Base-by-base conservation (phyloP, 1,140 invertebrate genomes). In the Drosophila varians region DNA sequence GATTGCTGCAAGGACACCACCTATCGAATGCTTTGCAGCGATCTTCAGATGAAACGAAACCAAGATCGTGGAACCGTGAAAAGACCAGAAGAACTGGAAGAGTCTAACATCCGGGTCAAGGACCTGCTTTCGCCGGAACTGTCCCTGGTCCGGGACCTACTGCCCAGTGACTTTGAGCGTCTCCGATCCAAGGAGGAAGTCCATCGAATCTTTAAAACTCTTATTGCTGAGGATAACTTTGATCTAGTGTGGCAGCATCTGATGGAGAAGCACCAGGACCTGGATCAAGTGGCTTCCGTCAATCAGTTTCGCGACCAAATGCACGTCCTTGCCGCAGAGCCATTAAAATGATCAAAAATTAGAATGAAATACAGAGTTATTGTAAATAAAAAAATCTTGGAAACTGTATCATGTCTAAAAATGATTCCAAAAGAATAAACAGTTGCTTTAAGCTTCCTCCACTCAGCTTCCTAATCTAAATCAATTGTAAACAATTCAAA, bases 11-110 rank as follows among this genome's bases (percentile, higher is more conserved):
- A 84, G 56, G 56, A 80, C 5, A 90, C 87, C 2, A 83, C 73
- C 6, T 90, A 90, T 56, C 68, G 78, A 0, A 11, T 75, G 6
- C 49, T 90, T 12, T 90, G 87, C 28, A 19, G 51, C 5, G 87
- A 90, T 65, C 61, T 51, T 0, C 11, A 51, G 0, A 90, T 75
- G 38, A 16, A 58, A 16, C 48, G 49, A 11, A 34, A n/a, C 0
- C 21, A 55, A n/a, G 49, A 19, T 5, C 9, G n/a, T n/a, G 25
- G 2, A 7, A 19, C 0, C 5, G 19, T 34, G 11, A 1, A 40
- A 8, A 3, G 14, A 8, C 16, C 6, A 7, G 47, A 28, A 1
- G 12, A 61, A 4, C 7, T 46, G 0, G 72, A 70, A 1, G 60
- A 68, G 6, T 43, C 61, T 1, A 14, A 12, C 1, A 74, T 77